Base-by-base conservation (phyloP, 2,797 vertebrate species). In the Myotis planiceps region DNA sequence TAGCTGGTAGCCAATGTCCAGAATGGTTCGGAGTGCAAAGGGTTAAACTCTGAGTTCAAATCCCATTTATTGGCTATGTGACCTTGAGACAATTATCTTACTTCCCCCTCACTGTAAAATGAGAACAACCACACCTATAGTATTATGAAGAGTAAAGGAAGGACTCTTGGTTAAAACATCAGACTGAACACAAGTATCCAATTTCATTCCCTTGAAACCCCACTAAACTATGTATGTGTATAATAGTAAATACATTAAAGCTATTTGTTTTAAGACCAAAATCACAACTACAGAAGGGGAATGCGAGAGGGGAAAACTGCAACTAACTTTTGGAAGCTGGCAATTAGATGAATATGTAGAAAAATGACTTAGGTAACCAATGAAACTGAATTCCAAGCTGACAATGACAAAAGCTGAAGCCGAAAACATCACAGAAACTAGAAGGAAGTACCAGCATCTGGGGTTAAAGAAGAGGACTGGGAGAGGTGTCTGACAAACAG, bases 21-120 rank as follows among this genome's bases (percentile, higher is more conserved):
- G n/a, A n/a, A n/a, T n/a, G n/a, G n/a, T n/a, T n/a, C n/a, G n/a
- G n/a, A n/a, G n/a, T n/a, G n/a, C n/a, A n/a, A n/a, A n/a, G n/a
- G n/a, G n/a, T n/a, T n/a, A 75, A 95, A 91, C 9, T 49, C 58
- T 60, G 37, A 88, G 37, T 92, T 82, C 27, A 86, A 63, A 86
- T 78, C 34, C 42, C 49, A 88, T 39, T 84, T 37, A 74, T 27
- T n/a, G 19, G 68, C 42, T 34, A 18, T 16, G 1, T 63, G 71
- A 71, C 49, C 27, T 65, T 75, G n/a, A 86, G 27, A 8, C 76
- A 83, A 60, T 82, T 83, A 86, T 65, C 80, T 83, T 23, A 72
- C 45, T 80, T 63, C 34, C 15, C 18, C 75, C 89, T 72, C 19
- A 39, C 0, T 71, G 23, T 58, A 42, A 93, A 93, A 63, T 82